Percentiles rank a stretch among this genome's conserved stretches.
Evolutionary conservation across 2,888 invertebrate genomes (phyloP).

Genomic region (Melanargia galathea): DNA sequence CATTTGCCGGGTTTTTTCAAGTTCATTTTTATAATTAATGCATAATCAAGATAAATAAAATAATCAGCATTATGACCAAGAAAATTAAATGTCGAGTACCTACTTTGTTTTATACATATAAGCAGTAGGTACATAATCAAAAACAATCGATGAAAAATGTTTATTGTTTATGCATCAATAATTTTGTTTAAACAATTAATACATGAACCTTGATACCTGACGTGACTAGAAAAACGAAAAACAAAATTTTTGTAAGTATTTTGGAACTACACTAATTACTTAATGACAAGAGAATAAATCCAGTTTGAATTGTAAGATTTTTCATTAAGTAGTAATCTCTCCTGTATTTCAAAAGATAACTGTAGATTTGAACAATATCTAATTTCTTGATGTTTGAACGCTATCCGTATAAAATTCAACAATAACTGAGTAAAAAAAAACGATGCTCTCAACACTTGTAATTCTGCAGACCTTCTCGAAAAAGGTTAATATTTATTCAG

Average conservation of each 20-base stretch:
- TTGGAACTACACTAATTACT: no score
- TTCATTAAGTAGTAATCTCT: no score
- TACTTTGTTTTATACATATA: background rate
- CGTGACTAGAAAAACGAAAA: no score
- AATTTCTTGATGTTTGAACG: background rate
- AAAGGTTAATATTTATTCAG: constrained; percentile 15
- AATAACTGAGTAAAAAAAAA: constrained; percentile 16
- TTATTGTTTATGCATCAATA: no score
- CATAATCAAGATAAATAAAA: background rate
- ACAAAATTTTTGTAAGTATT: no score
- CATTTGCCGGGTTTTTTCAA: background rate
- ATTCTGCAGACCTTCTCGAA: background rate
- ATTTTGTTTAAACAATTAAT: no score
- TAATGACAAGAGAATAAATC: no score
- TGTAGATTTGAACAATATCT: background rate
- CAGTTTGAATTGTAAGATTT: no score
- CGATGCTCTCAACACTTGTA: background rate
- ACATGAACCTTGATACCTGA: no score
- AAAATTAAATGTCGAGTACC: background rate
- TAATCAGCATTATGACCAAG: background rate
- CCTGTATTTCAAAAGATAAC: no score
- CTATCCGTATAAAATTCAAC: background rate
- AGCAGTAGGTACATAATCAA: no score
- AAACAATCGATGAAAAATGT: no score
- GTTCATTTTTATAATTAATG: background rate